Base-by-base conservation (phyloP, 2,888 invertebrate genomes). In the Tiliacea aurago region DNA sequence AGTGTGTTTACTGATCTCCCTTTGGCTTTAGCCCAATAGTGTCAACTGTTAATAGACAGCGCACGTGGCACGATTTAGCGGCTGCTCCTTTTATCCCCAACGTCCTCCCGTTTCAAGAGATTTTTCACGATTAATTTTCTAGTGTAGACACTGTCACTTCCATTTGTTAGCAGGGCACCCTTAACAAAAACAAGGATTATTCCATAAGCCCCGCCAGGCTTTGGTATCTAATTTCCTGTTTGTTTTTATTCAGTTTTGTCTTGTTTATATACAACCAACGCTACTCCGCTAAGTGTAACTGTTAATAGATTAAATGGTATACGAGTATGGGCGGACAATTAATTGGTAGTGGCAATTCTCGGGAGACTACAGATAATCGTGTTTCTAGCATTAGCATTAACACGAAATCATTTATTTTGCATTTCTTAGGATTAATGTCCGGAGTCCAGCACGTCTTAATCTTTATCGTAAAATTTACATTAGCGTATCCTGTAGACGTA, bases 111-210 rank as follows among this genome's bases (percentile, higher is more conserved):
- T 88, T 91, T 87, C 87, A 91, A 93, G 90, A 93, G 94, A 95
- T 95, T 95, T 95, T 95, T 94, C 95, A 94, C 94, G 94, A 95
- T 95, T 95, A 95, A 95, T 95, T 95, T 93, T 93, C 92, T 93
- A 91, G 91, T 92, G 92, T 90, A 93, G 90, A 90, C 88, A 90
- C 93, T 95, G 95, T 95, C 96, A 95, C 90, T 95, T 90, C 93
- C 95, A 96, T 95, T 95, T 94, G 95, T 92, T 92, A 93, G 90
- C 94, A 92, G 91, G 65, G 89, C 94, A 92, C 94, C 95, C 95
- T 94, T 91, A 92, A 95, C 94, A 93, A 94, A 95, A 95, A 95
- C 94, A 94, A 86, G 95, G 95, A 95, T 96, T 95, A 96, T 90
- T 89, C 89, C 85, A 84, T 94, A 93, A 95, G 93, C 93, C 93